Evolutionary conservation across 2,113 vertebrate species (phyloP), one percentile per base, ranked within the genome.

Genomic region (Apodemus speciosus): DNA sequence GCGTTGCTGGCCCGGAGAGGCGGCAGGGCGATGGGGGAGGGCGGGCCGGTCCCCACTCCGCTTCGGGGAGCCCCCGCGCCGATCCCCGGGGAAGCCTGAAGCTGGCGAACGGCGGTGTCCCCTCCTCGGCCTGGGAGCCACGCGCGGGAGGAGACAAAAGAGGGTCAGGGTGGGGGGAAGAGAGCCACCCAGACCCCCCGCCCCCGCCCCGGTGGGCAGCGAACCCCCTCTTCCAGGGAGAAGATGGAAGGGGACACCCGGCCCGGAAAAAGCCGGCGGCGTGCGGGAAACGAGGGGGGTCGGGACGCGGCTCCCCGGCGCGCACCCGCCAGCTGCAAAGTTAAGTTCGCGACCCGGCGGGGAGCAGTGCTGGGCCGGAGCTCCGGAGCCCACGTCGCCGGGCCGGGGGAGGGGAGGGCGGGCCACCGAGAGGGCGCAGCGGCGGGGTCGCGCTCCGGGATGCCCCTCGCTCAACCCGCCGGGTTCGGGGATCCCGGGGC

Each of bases 1-100:
- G 98, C 96, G 98, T 98, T 98, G 98, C 97, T 98, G 97, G 98
- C 98, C 98, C 98, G 98, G 96, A 99, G 98, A 86, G 98, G 99
- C 89, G 99, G 99, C 98, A 99, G 94, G 96, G 98, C 98, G 95
- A 99, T 96, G 90, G 97, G 97, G 69, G 98, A 99, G 90, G 98
- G 97, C 80, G 98, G 98, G 69, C 98, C 98, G 75, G 98, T 98
- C 89, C 98, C 98, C 97, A 98, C 98, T 97, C 98, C 98, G 95
- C 97, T 96, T 96, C 98, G 97, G 95, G 98, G 98, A 83, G 97
- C 97, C 95, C 98, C 98, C 43, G 98, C 98, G 89, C 98, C 97
- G 62, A 98, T 96, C 94, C 98, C 89, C 97, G 98, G 97, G 98
- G 96, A 97, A 97, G 88, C 97, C 93, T 97, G 97, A 27, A 94